Conservation (phyloP, 1,140 invertebrate genomes). For the Gyrodactylus salaris region DNA sequence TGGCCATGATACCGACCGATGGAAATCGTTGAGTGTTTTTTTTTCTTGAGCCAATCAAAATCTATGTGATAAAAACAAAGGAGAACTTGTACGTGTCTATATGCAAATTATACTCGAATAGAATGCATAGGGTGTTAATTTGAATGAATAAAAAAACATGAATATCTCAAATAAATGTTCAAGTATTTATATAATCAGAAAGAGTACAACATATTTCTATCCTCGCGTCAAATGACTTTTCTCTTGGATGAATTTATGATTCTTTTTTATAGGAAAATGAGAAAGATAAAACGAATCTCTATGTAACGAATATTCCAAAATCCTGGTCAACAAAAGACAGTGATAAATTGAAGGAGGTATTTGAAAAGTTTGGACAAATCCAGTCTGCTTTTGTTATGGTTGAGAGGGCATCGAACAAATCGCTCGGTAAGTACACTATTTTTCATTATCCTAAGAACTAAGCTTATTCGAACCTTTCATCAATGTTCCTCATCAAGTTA, state of each 20-base stretch:
- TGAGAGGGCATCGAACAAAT: background rate
- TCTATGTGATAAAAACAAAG: too few relatives aligned
- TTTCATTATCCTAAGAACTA: background rate
- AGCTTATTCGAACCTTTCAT: too few relatives aligned
- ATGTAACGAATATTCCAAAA: slow-evolving; percentile 4
- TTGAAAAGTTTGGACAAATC: slow-evolving; percentile 5
- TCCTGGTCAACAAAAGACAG: slow-evolving; percentile 4
- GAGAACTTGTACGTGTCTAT: too few relatives aligned
- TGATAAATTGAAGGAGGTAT: slow-evolving; percentile 2
- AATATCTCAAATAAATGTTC: too few relatives aligned
- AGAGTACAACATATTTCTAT: background rate
- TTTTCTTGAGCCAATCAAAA: too few relatives aligned
- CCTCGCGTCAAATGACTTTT: background rate
- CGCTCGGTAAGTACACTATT: background rate
- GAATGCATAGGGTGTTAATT: too few relatives aligned
- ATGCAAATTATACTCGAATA: too few relatives aligned
- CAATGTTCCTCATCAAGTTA: too few relatives aligned
- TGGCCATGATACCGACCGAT: too few relatives aligned
- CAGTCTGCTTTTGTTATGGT: slow-evolving; percentile 4
- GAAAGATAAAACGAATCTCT: slow-evolving; percentile 4
- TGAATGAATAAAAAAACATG: too few relatives aligned
- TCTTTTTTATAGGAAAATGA: slow-evolving; percentile 4
- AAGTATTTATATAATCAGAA: background rate
- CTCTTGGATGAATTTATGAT: too few relatives aligned
- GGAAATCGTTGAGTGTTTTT: too few relatives aligned